Conservation (phyloP, 92 coral and sea anemone genomes). For the Pocillopora meandrina region DNA sequence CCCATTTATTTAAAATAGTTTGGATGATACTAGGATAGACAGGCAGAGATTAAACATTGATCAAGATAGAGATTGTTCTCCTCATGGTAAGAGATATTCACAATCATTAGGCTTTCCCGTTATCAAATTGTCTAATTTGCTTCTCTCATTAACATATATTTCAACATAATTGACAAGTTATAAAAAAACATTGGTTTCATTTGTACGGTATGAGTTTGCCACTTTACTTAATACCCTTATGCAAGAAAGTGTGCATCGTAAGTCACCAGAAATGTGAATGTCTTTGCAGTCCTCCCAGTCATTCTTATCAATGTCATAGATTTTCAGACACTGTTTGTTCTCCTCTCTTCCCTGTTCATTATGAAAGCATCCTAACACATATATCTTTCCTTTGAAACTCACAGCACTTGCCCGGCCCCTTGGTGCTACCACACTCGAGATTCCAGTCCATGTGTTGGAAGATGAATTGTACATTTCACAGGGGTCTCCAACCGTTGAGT, state of each 20-base stretch:
- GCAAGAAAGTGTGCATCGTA: neutral
- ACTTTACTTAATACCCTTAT: neutral
- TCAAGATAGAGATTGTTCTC: no score
- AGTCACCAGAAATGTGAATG: neutral
- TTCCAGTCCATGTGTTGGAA: neutral
- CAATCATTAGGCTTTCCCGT: no score
- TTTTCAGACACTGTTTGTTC: neutral
- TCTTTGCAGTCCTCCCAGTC: neutral
- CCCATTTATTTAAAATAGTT: no score
- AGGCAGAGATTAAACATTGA: no score
- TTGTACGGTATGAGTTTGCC: no score
- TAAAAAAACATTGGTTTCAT: no score
- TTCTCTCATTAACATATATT: no score
- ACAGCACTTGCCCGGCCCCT: neutral
- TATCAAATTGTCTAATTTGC: no score
- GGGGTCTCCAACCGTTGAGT: conserved; percentile 46
- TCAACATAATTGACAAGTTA: no score
- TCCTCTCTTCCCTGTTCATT: neutral
- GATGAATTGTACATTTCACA: conserved; percentile 55
- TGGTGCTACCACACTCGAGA: neutral
- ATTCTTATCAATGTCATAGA: neutral
- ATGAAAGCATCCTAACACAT: neutral
- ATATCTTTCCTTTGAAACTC: neutral
- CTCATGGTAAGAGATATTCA: no score
- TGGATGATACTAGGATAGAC: no score